These are phyloP conservation scores for Zonotrichia leucophrys DNA, from an alignment of 2,113 vertebrate genomes.

Conservation along the genomic window DNA sequence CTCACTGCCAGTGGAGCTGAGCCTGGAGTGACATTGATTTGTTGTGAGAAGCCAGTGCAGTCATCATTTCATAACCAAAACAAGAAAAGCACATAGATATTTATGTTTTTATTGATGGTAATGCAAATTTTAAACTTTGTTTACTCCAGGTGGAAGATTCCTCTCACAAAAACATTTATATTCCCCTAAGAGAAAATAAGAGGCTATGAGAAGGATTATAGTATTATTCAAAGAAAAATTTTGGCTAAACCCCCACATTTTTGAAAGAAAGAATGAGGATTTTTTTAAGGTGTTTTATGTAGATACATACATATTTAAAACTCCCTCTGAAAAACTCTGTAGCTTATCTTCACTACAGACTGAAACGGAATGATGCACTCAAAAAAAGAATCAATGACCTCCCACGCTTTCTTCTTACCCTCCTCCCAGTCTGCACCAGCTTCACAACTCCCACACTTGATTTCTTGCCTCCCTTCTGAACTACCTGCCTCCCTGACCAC, in stretches of 20 bases:
- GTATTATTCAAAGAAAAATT: background rate
- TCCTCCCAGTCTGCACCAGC: background rate
- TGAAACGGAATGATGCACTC: background rate
- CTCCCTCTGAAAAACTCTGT: background rate
- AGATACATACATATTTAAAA: background rate
- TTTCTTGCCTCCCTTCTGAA: background rate
- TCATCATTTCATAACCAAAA: background rate
- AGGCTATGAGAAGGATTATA: background rate
- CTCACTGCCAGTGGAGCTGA: fast-evolving
- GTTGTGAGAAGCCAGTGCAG: background rate
- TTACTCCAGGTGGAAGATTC: background rate
- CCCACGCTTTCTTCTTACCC: background rate
- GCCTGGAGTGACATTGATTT: fast-evolving
- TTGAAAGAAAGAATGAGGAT: background rate
- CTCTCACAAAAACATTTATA: background rate
- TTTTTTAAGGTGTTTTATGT: background rate
- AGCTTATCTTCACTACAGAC: background rate
- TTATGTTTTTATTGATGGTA: background rate
- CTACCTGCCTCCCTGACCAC: background rate
- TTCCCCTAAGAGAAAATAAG: background rate
- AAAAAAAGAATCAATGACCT: background rate
- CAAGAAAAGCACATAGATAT: background rate
- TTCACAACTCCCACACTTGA: constrained; percentile 5
- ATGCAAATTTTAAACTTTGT: background rate
- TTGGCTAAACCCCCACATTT: background rate